Evolutionary conservation across 2,888 invertebrate genomes (phyloP).

Genomic region (Lysandra bellargus): DNA sequence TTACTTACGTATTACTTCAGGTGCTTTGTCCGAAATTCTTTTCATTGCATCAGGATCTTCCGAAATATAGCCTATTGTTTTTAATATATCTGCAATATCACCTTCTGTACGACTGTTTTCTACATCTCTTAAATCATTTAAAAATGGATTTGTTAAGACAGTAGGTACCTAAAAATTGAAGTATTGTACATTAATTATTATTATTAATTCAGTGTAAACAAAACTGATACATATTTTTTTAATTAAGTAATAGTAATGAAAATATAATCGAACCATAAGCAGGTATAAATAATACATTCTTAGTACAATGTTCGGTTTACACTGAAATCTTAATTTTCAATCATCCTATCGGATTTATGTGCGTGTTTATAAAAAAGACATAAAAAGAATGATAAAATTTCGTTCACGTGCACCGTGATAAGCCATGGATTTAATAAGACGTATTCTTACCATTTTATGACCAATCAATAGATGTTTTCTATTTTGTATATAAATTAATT

Average conservation of each 20-base stretch:
- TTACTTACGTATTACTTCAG: conserved; percentile 12
- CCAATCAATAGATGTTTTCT: neutral
- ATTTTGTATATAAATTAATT: no score
- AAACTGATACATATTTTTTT: neutral
- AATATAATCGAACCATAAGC: conserved; percentile 8
- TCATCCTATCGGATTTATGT: neutral
- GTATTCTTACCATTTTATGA: neutral
- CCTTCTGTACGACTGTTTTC: neutral
- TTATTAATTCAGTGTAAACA: neutral
- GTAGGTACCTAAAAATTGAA: neutral
- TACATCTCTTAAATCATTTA: neutral
- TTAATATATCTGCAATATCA: neutral
- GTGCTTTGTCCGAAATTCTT: neutral
- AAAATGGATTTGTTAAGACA: neutral
- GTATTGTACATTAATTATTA: neutral
- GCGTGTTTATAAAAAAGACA: conserved; percentile 15
- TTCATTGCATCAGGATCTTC: neutral
- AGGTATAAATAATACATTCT: conserved; percentile 25
- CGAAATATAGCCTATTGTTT: neutral
- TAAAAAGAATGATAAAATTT: conserved; percentile 3
- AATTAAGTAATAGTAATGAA: neutral
- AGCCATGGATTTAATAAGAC: neutral
- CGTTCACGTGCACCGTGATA: neutral
- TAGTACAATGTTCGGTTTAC: neutral
- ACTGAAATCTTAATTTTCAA: conserved; percentile 21